Conservation (phyloP, 23 tunicate genomes). For the Phallusia fumigata region DNA sequence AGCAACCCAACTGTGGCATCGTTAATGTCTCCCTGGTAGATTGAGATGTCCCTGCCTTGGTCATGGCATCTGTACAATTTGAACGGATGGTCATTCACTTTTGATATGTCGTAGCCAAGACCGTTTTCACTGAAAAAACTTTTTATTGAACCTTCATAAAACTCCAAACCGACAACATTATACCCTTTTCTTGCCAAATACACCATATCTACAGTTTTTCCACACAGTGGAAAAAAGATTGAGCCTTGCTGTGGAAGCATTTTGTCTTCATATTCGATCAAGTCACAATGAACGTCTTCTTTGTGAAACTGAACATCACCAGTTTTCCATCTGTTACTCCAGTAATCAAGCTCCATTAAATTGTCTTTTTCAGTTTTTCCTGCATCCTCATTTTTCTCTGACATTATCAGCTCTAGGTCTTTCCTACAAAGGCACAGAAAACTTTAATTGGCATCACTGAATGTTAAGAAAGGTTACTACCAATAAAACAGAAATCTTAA, state of each 20-base stretch:
- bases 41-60: slow-evolving; percentile 33
- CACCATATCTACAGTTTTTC: slow-evolving; percentile 74
- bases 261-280: not conserved
- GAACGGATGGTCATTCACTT: not conserved
- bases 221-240: slow-evolving; percentile 73
- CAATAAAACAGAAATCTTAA: too few species aligned
- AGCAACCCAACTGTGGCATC: slow-evolving; percentile 15
- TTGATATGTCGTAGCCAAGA: not conserved
- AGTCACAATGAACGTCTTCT: not conserved
- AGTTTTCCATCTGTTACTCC: not conserved
- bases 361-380: not conserved
- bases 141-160: slow-evolving; percentile 39
- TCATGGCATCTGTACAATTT: slow-evolving; percentile 25
- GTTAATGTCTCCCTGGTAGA: slow-evolving; percentile 72
- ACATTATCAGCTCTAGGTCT: too few species aligned
- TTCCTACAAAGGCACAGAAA: too few species aligned
- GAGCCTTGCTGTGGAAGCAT: slow-evolving; percentile 1
- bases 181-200: slow-evolving; percentile 63
- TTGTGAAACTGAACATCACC: not conserved
- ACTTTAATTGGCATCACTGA: too few species aligned
- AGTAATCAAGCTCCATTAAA: not conserved
- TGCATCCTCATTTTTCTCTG: too few species aligned
- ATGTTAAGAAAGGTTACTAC: too few species aligned
- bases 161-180: slow-evolving; percentile 82
- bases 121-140: slow-evolving; percentile 47